Evolutionary conservation across 2,797 vertebrate species (phyloP), one percentile per base, ranked within the genome.

Genomic region (Podarcis lilfordi): DNA sequence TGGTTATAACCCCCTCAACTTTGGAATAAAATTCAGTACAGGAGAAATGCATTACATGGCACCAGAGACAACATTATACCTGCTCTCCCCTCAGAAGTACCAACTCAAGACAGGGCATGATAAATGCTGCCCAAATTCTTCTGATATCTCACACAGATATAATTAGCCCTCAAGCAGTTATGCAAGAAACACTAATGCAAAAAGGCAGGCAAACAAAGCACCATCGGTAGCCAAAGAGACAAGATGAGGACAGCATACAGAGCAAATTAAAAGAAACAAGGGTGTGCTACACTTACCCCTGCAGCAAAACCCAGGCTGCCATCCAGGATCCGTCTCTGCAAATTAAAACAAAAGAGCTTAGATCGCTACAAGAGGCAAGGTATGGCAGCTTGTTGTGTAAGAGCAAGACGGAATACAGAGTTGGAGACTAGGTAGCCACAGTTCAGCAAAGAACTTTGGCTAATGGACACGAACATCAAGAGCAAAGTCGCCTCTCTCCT

Each of bases 271-370:
- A 19, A 89, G 72, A 0, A 79, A 32, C 71, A 32, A 79, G 37
- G 83, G 45, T 0, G 88, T 76, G 68, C 4, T 59, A 74, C 74
- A 97, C 96, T 97, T 91, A 99, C 99, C 98, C 99, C 99, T 0
- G 99, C 99, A 0, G 99, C 99, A 43, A 99, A 99, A 89, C 99
- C 99, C 82, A 99, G 97, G 95, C 99, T 99, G 89, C 98, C 99
- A 95, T 99, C 98, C 79, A 99, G 95, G 91, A 99, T 97, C 87
- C 95, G 96, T 93, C 98, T 99, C 99, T 99, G 94, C 50, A 94
- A 90, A 92, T 0, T 71, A 88, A 92, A 86, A 92, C 8, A 68
- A 68, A 86, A 0, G 43, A n/a, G 1, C 32, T 37, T 5, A 8
- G 1, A 5, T 1, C 0, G 89, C n/a, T 50, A 37, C 37, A 4